Evolutionary conservation across 2,797 vertebrate species (phyloP).

Genomic region (Notolabrus celidotus): DNA sequence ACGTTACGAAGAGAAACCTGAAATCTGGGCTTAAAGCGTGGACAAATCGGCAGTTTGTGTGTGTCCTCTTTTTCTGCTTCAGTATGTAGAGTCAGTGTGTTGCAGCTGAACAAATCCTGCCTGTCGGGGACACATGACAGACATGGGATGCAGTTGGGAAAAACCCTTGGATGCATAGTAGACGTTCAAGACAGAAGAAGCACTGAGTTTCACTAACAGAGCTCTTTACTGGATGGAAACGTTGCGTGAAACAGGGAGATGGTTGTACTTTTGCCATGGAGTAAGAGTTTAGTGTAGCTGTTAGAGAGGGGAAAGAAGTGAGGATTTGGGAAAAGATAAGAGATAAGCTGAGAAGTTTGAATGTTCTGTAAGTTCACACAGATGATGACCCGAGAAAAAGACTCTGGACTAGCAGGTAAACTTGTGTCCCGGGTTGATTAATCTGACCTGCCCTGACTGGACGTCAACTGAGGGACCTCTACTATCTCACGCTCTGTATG

Average conservation of each 20-base stretch:
- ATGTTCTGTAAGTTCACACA: conserved; percentile 2
- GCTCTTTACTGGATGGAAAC: conserved; percentile 33
- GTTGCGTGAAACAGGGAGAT: conserved; percentile 34
- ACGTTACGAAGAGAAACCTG: conserved; percentile 22
- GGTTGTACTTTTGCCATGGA: conserved; percentile 16
- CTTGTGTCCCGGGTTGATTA: conserved; percentile 22
- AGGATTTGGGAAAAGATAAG: not conserved
- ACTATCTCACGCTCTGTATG: conserved; percentile 38
- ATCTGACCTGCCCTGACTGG: conserved; percentile 28
- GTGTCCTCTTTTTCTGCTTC: conserved; percentile 39
- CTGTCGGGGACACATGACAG: conserved; percentile 75
- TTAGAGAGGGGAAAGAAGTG: not conserved
- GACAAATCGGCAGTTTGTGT: conserved; percentile 24
- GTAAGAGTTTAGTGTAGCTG: conserved; percentile 6
- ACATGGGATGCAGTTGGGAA: conserved; percentile 75
- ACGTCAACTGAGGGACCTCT: conserved; percentile 34
- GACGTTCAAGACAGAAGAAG: conserved; percentile 58
- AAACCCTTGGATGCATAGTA: conserved; percentile 58
- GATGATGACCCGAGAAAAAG: conserved; percentile 3
- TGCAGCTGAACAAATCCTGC: conserved; percentile 66
- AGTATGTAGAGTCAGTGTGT: conserved; percentile 45
- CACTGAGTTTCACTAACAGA: conserved; percentile 51
- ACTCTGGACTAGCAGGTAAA: no score
- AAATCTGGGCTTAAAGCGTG: conserved; percentile 31
- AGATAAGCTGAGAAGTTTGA: conserved; percentile 10